phyloP scores from a whole-genome alignment of 1,140 invertebrate species.

The Cherax destructor region DNA sequence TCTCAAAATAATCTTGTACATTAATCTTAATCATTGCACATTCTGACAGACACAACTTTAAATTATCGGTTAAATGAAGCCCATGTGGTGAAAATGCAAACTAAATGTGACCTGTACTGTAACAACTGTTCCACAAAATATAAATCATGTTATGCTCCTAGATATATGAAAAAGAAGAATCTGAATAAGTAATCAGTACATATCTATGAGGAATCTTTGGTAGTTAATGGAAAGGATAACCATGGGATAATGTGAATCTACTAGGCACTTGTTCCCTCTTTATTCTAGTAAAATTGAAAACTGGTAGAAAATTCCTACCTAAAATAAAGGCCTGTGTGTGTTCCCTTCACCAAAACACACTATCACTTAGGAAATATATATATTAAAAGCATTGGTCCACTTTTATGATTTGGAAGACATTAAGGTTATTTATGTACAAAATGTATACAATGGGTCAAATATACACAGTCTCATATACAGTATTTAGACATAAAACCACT shows the following conservation, averaged over 20 bases:
- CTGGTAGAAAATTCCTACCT: not conserved
- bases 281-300: not conserved
- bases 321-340: not conserved
- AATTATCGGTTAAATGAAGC: not conserved
- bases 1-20: not conserved
- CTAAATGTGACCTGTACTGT: not conserved
- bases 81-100: not conserved
- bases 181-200: not conserved
- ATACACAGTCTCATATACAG: not conserved
- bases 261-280: not conserved
- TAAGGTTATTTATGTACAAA: conserved; percentile 18
- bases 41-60: not conserved
- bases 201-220: conserved; percentile 47
- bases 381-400: conserved; percentile 40
- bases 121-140: not conserved
- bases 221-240: conserved; percentile 42
- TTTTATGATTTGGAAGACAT: conserved; percentile 43
- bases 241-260: conserved; percentile 18
- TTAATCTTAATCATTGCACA: not conserved
- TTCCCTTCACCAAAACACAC: conserved; percentile 11
- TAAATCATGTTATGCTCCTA: not conserved
- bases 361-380: not conserved
- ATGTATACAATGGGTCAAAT: conserved; percentile 1
- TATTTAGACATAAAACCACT: not conserved
- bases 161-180: not conserved